Conservation (phyloP, 2,888 invertebrate species). For the Drosophila neoperkinsi region DNA sequence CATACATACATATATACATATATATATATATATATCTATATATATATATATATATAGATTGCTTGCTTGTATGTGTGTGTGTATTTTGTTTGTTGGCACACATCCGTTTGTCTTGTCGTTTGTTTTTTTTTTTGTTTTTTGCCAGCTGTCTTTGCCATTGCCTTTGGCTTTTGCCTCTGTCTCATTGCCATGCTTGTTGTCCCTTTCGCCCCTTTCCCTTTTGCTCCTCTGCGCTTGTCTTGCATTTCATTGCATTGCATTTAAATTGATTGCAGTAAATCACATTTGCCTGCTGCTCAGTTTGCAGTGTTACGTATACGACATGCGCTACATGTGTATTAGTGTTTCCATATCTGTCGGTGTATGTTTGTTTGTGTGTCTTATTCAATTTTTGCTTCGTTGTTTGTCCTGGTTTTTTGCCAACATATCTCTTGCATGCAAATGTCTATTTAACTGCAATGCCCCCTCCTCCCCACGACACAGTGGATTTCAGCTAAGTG, state of each 20-base stretch:
- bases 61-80: background rate
- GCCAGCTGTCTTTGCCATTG: constrained; percentile 35
- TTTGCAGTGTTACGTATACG: constrained; percentile 35
- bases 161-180: constrained; percentile 18
- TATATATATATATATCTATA: background rate
- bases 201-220: constrained; percentile 12
- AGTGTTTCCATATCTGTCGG: constrained; percentile 4
- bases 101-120: constrained; percentile 46
- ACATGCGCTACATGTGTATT: constrained; percentile 18
- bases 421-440: constrained; percentile 74
- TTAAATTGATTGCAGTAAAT: constrained; percentile 84
- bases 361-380: constrained; percentile 37
- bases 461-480: constrained; percentile 35
- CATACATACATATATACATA: background rate
- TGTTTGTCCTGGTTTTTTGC: constrained; percentile 70
- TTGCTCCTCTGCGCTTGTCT: constrained; percentile 12
- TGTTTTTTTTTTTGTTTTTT: constrained; percentile 2
- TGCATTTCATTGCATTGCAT: constrained; percentile 62
- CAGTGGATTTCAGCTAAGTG: constrained; percentile 55
- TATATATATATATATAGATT: background rate
- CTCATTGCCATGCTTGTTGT: constrained; percentile 17
- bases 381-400: constrained; percentile 67
- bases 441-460: constrained; percentile 78
- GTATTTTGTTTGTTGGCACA: constrained; percentile 41
- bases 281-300: constrained; percentile 68